Percentiles rank a stretch among this genome's conserved stretches.
phyloP scores from a whole-genome alignment of 1,140 invertebrate species.

The Sycophaga agraensis region DNA sequence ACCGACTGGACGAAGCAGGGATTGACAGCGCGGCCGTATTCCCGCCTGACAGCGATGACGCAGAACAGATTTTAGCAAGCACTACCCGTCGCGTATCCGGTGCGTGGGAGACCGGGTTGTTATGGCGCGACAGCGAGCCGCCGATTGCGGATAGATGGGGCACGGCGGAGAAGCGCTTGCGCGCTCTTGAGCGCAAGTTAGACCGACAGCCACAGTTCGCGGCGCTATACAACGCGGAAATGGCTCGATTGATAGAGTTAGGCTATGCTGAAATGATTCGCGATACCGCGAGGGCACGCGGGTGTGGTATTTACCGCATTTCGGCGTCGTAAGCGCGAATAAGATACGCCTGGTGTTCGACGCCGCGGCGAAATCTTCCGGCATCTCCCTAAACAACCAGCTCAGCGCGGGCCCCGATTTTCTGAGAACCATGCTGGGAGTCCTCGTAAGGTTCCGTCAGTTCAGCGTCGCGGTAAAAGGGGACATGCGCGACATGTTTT shows the following conservation, averaged over 20 bases:
- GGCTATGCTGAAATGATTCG: slow-evolving; percentile 23
- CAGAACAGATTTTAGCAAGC: neutral
- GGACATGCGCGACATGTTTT: no score
- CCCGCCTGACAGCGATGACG: neutral
- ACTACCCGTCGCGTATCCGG: neutral
- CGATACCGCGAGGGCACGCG: neutral
- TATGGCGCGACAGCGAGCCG: no score
- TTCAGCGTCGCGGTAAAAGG: no score
- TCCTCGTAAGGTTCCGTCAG: neutral
- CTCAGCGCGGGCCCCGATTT: neutral
- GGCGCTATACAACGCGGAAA: slow-evolving; percentile 19
- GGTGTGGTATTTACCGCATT: neutral
- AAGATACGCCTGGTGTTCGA: neutral
- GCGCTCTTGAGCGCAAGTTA: slow-evolving; percentile 21
- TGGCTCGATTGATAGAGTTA: slow-evolving; percentile 23
- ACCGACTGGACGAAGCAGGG: no score
- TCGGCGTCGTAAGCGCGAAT: neutral
- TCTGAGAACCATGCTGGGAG: neutral
- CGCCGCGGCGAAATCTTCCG: neutral
- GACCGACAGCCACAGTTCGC: slow-evolving; percentile 10
- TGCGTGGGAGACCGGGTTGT: slow-evolving; percentile 29
- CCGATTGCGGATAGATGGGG: slow-evolving; percentile 5
- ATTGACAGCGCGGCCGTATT: no score
- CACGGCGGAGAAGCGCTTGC: slow-evolving; percentile 8
- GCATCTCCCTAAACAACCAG: neutral